phyloP scores from a whole-genome alignment of 2,888 invertebrate genomes.

The Andrena trimmerana region DNA sequence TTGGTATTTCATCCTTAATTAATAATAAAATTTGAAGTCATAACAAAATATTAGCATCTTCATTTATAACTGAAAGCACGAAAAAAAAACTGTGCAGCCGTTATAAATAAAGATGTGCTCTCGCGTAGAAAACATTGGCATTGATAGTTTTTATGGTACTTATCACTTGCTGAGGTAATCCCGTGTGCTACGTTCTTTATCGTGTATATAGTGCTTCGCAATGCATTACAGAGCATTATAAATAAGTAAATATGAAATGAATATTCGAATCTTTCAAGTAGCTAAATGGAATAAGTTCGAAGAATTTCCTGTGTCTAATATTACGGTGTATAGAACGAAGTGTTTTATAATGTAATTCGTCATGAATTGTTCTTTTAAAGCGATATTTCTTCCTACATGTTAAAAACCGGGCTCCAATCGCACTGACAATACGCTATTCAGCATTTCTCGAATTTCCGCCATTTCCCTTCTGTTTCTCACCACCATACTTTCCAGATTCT shows the following conservation, averaged over 20 bases:
- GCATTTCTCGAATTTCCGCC: conserved; percentile 78
- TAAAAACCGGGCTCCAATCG: conserved; percentile 82
- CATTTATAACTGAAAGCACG: conserved; percentile 46
- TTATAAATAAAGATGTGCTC: conserved; percentile 51
- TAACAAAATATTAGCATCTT: conserved; percentile 59
- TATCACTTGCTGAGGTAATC: conserved; percentile 44
- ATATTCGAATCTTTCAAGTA: conserved; percentile 27
- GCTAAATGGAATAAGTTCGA: conserved; percentile 21
- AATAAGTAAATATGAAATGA: conserved; percentile 28
- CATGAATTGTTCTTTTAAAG: neutral
- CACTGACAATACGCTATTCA: conserved; percentile 78
- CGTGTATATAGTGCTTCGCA: conserved; percentile 22
- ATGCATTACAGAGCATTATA: conserved; percentile 21
- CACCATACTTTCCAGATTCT: conserved; percentile 76
- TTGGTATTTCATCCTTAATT: conserved; percentile 39
- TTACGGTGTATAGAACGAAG: conserved; percentile 17
- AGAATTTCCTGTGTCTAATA: conserved; percentile 6
- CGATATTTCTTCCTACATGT: conserved; percentile 17
- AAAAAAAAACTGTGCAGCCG: conserved; percentile 16
- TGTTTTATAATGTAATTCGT: neutral
- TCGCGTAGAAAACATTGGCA: conserved; percentile 31
- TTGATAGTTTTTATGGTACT: conserved; percentile 47
- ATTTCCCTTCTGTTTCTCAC: conserved; percentile 77
- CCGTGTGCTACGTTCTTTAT: conserved; percentile 16
- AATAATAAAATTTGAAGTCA: conserved; percentile 58